Base-by-base conservation (phyloP, 1,140 invertebrate genomes). In the Mylabris phalerata region DNA sequence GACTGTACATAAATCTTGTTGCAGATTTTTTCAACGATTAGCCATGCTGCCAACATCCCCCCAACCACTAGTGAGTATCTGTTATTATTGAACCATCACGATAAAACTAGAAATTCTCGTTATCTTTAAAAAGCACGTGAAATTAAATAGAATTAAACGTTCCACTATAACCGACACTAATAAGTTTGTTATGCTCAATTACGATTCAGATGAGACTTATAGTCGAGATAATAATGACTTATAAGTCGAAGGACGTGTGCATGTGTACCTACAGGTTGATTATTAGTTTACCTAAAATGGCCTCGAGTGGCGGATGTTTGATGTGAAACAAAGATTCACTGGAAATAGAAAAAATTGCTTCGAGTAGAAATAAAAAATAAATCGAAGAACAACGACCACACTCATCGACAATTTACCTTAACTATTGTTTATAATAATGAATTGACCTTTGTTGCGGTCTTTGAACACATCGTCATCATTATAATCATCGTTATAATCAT, bases 1-100 rank as follows among this genome's bases (percentile, higher is more conserved):
- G 7, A 32, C 4, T 19, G 7, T 7, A 7, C 7, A 32, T 32
- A 32, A 32, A 5, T 55, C 46, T 32, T 32, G 46, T 57, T 57
- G n/a, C 55, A 57, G 48, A 41, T 52, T 45, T 55, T 32, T 43
- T 44, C 57, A 24, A 40, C 32, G 32, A 32, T 32, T 32, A 32
- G 32, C 41, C 42, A 63, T 40, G 57, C 61, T 60, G 61, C 61
- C 48, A 63, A 63, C 26, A 63, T 63, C n/a, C 61, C 61, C 2
- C 43, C 50, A 10, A 48, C 61, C 13, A 57, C 61, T 24, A 58
- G 57, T 58, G 46, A 52, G 48, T 60, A 47, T 40, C 39, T 40
- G 13, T 52, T 52, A 43, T 49, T 24, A 10, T 40, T 11, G 2
- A 50, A 50, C 11, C 6, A 40, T 40, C 10, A 50, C 32, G 41